Base-by-base conservation (phyloP, 1,140 invertebrate genomes). In the Bombus confusus region DNA sequence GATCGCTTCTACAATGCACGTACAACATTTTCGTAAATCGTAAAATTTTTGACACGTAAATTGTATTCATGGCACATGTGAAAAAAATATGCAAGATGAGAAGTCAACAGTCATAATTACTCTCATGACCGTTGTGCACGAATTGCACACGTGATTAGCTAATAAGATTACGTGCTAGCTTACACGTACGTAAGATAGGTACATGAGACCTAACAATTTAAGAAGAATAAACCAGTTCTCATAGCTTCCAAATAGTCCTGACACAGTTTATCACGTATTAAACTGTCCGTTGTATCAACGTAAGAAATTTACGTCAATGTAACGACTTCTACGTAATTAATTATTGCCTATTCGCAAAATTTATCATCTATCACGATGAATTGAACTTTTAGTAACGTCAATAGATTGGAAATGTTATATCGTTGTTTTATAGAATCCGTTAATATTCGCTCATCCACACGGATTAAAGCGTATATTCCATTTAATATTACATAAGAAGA, bases 81-180 rank as follows among this genome's bases (percentile, higher is more conserved):
- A 74, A 34, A 71, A n/a, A 28, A 72, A 79, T 25, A 62, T 47
- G 31, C n/a, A 18, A 72, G 37, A 43, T 12, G 66, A 72, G 39
- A 62, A 83, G 43, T 43, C 47, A 34, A 74, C 15, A 59, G 15
- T 39, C 25, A 43, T 41, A 62, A 73, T 52, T 34, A 31, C 10
- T 18, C 39, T 37, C n/a, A 37, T 69, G 39, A 28, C 13, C 68
- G 77, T 85, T 64, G 52, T 57, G 34, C 83, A 81, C 34, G 78
- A 41, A 34, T 73, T 39, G 71, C 22, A n/a, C 78, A 74, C 83
- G 69, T 85, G 78, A 85, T 57, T 71, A 52, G 59, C n/a, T 59
- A 62, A 71, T 77, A 52, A 57, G 47, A 77, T 83, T 43, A 83
- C 81, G 43, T 47, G 41, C 2, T 1, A 52, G 13, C 22, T 9